These are phyloP conservation scores for Chelonia mydas DNA, from an alignment of 2,797 vertebrate genomes.

Conservation along the genomic window DNA sequence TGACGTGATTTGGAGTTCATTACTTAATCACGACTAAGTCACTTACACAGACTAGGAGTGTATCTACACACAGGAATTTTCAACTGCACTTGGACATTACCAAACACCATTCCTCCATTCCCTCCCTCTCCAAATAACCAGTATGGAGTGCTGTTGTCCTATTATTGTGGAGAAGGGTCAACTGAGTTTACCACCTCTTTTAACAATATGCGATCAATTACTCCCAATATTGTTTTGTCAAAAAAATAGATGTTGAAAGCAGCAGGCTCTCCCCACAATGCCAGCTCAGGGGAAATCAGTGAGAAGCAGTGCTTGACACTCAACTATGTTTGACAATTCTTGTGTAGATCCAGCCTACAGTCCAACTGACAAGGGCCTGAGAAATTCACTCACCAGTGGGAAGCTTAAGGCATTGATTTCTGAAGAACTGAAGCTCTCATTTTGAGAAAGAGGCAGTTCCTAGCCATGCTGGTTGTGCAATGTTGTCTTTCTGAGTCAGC, in stretches of 20 bases:
- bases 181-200: neutral
- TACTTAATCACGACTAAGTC: neutral
- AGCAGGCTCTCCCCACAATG: neutral
- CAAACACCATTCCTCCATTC: conserved; percentile 15
- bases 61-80: neutral
- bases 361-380: neutral
- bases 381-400: neutral
- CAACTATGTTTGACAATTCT: neutral
- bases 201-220: neutral
- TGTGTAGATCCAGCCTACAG: neutral
- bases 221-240: neutral
- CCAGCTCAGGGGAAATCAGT: neutral
- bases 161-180: neutral
- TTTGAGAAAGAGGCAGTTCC: neutral
- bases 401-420: neutral
- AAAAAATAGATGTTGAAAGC: neutral
- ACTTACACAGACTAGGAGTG: neutral
- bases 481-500: neutral
- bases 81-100: conserved; percentile 33
- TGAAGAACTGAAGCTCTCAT: neutral
- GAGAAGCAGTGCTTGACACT: neutral
- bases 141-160: neutral
- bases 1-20: neutral
- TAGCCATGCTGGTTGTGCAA: neutral
- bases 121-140: neutral